Evolutionary conservation across 2,888 invertebrate species (phyloP), one percentile per base, ranked within the genome.

Genomic region (Leucania comma): DNA sequence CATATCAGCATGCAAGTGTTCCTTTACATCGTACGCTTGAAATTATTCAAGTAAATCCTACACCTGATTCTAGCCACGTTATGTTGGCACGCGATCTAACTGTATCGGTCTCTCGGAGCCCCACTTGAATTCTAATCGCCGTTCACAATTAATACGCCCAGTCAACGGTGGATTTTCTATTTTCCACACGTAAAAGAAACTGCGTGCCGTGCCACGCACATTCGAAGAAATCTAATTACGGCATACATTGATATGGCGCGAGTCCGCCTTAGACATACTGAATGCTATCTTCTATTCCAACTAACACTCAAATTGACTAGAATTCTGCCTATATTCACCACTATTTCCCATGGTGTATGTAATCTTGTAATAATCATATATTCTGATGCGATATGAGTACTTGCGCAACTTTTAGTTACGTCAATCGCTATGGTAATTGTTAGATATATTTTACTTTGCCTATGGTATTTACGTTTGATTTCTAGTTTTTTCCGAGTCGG

Each of bases 181-280:
- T 96, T 95, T 95, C 94, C 90, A 94, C 95, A 95, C 95, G 95
- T 95, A 95, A 95, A 95, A 95, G 96, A 95, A 96, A 96, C 93
- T 90, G 92, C 93, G 92, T 92, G 90, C 92, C 93, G 85, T 84
- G 87, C 87, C 88, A 89, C 89, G 89, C 85, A 91, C 90, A 92
- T 90, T 91, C 89, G 81, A 93, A 92, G 94, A 95, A 94, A 94
- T 93, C 93, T 92, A 92, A 93, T 92, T 91, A 90, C 88, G 88
- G 87, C 89, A 90, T 85, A 88, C 84, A 86, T 87, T 82, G 78
- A 68, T 75, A 79, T 76, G 56, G 53, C 29, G 61, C 61, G 32
- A 46, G 42, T 57, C 29, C 59, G 62, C 61, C 63, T 56, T 57
- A 78, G 64, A 53, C 42, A 68, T 76, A 58, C 60, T 68, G 68